phyloP scores from a whole-genome alignment of 2,888 invertebrate species.

The Erynnis tages region DNA sequence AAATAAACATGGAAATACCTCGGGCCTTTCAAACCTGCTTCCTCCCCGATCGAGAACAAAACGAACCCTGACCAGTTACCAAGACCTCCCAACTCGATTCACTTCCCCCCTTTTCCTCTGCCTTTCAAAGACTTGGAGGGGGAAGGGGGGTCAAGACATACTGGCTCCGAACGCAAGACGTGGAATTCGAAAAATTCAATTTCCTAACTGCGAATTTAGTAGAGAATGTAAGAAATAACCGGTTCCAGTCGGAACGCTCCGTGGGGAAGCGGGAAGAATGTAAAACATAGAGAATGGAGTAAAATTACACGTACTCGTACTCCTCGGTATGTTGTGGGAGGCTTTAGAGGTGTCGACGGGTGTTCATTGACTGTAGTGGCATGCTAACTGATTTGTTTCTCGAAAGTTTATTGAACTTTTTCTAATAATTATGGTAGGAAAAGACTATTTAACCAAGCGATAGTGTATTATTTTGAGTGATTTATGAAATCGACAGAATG shows the following conservation, averaged over 20 bases:
- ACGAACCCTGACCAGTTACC: slow-evolving; percentile 35
- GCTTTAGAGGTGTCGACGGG: background rate
- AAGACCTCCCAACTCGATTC: slow-evolving; percentile 12
- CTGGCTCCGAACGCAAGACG: slow-evolving; percentile 49
- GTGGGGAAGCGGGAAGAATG: slow-evolving; percentile 56
- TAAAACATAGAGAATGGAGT: slow-evolving; percentile 59
- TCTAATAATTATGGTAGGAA: too few species aligned
- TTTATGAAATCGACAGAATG: too few species aligned
- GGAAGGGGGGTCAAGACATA: slow-evolving; percentile 43
- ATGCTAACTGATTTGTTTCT: too few species aligned
- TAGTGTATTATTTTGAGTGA: too few species aligned
- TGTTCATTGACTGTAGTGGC: too few species aligned
- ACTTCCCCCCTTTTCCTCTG: background rate
- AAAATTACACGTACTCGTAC: slow-evolving; percentile 56
- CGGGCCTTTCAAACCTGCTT: slow-evolving; percentile 34
- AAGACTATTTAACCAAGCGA: too few species aligned
- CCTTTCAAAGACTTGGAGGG: slow-evolving; percentile 27
- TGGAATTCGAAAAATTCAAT: slow-evolving; percentile 76
- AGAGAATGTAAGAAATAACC: slow-evolving; percentile 68
- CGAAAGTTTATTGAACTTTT: too few species aligned
- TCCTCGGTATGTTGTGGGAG: background rate
- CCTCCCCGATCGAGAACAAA: slow-evolving; percentile 49
- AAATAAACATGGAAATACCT: slow-evolving; percentile 43
- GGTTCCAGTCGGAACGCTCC: slow-evolving; percentile 55
- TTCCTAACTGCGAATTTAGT: slow-evolving; percentile 74